These are phyloP conservation scores for Arctia plantaginis DNA, from an alignment of 2,888 invertebrate species.

Conservation along the genomic window DNA sequence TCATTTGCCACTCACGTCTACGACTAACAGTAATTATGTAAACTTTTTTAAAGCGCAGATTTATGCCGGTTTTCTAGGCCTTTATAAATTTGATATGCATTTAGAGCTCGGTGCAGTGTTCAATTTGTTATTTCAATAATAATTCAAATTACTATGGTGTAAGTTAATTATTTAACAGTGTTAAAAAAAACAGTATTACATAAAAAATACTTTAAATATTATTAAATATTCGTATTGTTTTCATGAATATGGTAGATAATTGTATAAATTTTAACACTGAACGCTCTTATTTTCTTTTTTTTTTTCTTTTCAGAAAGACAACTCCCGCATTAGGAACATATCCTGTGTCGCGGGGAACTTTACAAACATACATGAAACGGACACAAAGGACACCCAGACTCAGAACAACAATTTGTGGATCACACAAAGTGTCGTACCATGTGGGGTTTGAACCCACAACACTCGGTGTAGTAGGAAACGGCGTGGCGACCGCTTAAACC, in stretches of 20 bases:
- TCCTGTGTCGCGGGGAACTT: too few relatives aligned
- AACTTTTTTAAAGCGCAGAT: conserved; percentile 2
- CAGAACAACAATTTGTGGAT: too few relatives aligned
- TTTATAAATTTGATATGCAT: background rate
- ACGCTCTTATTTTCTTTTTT: background rate
- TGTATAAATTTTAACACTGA: background rate
- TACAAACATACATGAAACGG: too few relatives aligned
- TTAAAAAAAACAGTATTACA: background rate
- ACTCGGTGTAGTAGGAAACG: too few relatives aligned
- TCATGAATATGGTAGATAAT: background rate
- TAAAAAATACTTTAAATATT: background rate
- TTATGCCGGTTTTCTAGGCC: background rate
- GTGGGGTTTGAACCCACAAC: too few relatives aligned
- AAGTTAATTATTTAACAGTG: background rate
- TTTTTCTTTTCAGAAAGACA: too few relatives aligned
- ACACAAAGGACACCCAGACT: too few relatives aligned
- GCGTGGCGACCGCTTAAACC: too few relatives aligned
- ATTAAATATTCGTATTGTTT: background rate
- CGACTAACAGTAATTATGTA: background rate
- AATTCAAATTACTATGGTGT: background rate
- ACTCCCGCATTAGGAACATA: too few relatives aligned
- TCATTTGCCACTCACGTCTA: background rate
- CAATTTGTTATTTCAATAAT: background rate
- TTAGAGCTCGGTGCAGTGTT: background rate
- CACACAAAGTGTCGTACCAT: too few relatives aligned